Evolutionary conservation across 2,113 vertebrate species (phyloP), one percentile per base, ranked within the genome.

Genomic region (Sorex fumeus): DNA sequence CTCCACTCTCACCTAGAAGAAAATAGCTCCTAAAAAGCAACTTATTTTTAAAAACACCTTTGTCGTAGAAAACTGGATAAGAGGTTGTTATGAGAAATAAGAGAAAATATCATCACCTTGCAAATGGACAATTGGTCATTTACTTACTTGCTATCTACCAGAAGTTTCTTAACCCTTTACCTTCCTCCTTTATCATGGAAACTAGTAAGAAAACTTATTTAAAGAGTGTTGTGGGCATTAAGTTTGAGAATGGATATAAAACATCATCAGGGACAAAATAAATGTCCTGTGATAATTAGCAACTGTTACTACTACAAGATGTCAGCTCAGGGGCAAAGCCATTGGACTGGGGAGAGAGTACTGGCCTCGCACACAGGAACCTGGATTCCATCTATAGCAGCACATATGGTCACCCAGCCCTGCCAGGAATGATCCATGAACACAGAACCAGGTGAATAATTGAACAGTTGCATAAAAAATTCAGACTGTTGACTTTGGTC

Each of bases 381-480:
- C 57, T 23, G 18, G 57, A 19, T 60, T 21, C 57, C 57, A 60
- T 19, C 18, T 19, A 19, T 8, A 60, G 57, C 6, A 60, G 5
- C 9, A 50, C 47, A 50, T 50, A 50, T 50, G 47, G 47, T 50
- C 47, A 50, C 57, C 57, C 57, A 60, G 18, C 57, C 19, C 57
- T 60, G 6, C 21, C 7, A 60, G 57, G 57, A 21, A 16, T 60
- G 57, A 60, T 60, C 57, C 57, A 19, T 21, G 18, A 60, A 16
- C 21, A 23, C 6, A 23, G 57, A 60, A 3, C 57, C 57, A 60
- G 57, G 57, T n/a, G n/a, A n/a, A 47, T 15, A 67, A 60, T 60
- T 60, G 77, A 80, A 93, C 2, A 80, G 28, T 36, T 53, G 36
- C 12, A 71, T 23, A 45, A 90, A 84, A 90, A 81, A 67, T 32